Conservation (phyloP, 2,113 vertebrate genomes). For the Caloenas nicobarica region DNA sequence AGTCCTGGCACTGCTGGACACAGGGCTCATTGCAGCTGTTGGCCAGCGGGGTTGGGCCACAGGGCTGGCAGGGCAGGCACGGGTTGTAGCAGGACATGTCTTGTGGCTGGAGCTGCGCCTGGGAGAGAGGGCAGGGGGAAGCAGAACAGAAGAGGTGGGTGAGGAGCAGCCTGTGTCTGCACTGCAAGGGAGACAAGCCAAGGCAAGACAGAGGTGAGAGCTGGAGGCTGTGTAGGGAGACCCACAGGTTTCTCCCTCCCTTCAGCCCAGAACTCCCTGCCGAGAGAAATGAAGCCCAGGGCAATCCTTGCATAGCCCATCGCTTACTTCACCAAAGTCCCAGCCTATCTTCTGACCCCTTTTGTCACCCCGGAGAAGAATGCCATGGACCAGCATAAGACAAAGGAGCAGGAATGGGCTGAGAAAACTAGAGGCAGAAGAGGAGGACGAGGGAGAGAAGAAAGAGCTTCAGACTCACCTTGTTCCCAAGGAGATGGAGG, state of each 20-base stretch:
- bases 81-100: background rate
- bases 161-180: rapidly evolving
- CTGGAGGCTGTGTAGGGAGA: too few species aligned
- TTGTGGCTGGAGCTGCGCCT: background rate
- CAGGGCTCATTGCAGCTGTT: background rate
- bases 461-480: too few species aligned
- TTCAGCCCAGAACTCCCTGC: rapidly evolving
- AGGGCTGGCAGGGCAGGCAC: background rate
- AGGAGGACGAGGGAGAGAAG: too few species aligned
- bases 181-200: too few species aligned
- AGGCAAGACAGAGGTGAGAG: too few species aligned
- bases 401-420: too few species aligned
- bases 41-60: background rate
- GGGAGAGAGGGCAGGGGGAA: background rate
- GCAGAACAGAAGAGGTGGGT: rapidly evolving
- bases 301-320: background rate
- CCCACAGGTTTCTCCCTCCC: background rate
- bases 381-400: too few species aligned
- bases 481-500: too few species aligned
- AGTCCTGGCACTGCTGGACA: background rate
- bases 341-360: background rate
- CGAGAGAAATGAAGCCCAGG: too few species aligned
- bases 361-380: too few species aligned
- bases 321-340: background rate
- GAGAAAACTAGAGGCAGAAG: too few species aligned